Base-by-base conservation (phyloP, 2,888 invertebrate species). In the Cantharis lateralis region DNA sequence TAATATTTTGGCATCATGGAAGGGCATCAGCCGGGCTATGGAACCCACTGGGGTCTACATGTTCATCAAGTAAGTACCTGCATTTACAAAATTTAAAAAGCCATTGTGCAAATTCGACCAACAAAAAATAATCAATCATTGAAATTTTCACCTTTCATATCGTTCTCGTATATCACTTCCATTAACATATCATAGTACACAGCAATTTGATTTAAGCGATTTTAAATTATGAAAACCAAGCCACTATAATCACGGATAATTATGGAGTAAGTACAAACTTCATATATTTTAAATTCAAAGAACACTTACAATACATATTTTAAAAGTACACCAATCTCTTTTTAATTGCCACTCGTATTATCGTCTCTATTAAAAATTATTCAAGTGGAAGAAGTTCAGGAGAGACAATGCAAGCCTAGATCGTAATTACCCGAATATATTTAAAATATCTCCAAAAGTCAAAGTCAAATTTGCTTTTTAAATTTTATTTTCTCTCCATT, bases 1-100 rank as follows among this genome's bases (percentile, higher is more conserved):
- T 89, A 94, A 92, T 82, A 95, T 97, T 91, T 91, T 95, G 81
- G 96, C 96, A 1, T 96, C 96, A 11, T 97, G 97, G 97, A 96
- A 95, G 85, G 96, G 95, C 26, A 96, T 97, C 83, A 93, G 94
- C 81, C 91, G 96, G 81, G 96, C 96, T 13, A 95, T 96, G 92
- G 95, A 95, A 88, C 93, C 94, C 74, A 96, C 96, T 68, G 96
- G 96, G 71, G 93, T 96, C 82, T 93, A 93, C 89, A 97, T 97
- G 96, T 96, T 97, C 88, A 91, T 96, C 88, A 95, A 95, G 96
- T 96, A 90, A 93, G 95, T 93, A 81, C 69, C 68, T 78, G 11
- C 26, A 13, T 48, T n/a, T 48, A 48, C 7, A 48, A 48, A n/a
- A 48, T 32, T 32, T 32, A 2, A 13, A 32, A 26, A 28, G 11